These are phyloP conservation scores for Alouatta palliata DNA, from an alignment of 2,113 vertebrate genomes.

Conservation along the genomic window DNA sequence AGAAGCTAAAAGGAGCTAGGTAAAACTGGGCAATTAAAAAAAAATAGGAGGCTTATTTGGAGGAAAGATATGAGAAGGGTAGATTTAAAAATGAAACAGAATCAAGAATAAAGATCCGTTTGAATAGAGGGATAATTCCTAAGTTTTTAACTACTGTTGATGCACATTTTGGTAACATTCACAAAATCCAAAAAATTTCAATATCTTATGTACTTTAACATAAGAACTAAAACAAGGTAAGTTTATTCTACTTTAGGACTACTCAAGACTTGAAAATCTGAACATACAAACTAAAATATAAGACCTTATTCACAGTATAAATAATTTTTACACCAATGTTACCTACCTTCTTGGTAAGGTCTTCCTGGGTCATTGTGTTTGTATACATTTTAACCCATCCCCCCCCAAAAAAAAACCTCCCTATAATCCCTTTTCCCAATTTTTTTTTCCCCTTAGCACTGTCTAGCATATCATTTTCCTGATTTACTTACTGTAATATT, in stretches of 20 bases:
- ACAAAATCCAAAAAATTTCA: background rate
- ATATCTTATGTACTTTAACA: background rate
- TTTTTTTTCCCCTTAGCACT: background rate
- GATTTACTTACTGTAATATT: background rate
- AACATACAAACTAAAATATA: background rate
- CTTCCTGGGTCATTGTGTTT: background rate
- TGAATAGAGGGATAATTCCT: background rate
- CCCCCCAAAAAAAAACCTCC: background rate
- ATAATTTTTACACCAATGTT: background rate
- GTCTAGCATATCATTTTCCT: background rate
- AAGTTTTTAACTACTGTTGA: background rate
- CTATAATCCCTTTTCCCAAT: background rate
- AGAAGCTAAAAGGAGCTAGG: background rate
- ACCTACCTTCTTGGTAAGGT: background rate
- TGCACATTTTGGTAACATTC: background rate
- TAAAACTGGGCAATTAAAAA: conserved; percentile 9
- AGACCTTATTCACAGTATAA: background rate
- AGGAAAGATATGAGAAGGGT: background rate
- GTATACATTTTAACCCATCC: background rate
- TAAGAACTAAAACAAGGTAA: background rate
- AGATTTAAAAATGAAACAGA: background rate
- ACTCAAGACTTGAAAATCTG: background rate
- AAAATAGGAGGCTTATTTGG: background rate
- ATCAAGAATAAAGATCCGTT: background rate
- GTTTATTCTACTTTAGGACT: background rate